Evolutionary conservation across 2,797 vertebrate species (phyloP).

Genomic region (Columba guinea): DNA sequence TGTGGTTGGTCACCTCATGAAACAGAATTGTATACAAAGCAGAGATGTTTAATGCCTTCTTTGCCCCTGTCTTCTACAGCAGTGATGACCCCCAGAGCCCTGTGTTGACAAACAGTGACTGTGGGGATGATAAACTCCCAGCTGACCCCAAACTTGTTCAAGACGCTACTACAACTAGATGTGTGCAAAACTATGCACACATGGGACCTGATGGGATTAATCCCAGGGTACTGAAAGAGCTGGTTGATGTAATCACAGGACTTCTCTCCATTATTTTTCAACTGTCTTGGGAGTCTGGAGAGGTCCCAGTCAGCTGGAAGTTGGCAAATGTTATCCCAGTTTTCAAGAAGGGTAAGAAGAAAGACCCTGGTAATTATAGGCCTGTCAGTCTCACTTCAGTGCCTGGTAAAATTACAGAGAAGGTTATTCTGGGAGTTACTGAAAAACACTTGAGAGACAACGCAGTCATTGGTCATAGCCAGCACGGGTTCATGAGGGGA

Average conservation of each 20-base stretch:
- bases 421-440: neutral
- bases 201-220: neutral
- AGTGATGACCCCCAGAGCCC: neutral
- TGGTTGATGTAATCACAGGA: neutral
- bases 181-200: neutral
- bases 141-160: neutral
- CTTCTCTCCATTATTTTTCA: neutral
- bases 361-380: neutral
- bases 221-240: neutral
- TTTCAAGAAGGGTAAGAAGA: neutral
- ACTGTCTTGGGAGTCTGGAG: neutral
- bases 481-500: neutral
- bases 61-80: neutral
- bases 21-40: neutral
- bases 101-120: neutral
- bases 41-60: neutral
- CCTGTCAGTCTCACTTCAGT: neutral
- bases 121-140: neutral
- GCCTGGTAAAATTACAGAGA: neutral
- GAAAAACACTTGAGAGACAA: neutral
- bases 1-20: neutral
- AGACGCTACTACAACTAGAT: neutral
- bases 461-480: neutral
- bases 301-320: neutral
- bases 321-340: neutral